Conservation (phyloP, 1,140 invertebrate species). For the Batillaria attramentaria region DNA sequence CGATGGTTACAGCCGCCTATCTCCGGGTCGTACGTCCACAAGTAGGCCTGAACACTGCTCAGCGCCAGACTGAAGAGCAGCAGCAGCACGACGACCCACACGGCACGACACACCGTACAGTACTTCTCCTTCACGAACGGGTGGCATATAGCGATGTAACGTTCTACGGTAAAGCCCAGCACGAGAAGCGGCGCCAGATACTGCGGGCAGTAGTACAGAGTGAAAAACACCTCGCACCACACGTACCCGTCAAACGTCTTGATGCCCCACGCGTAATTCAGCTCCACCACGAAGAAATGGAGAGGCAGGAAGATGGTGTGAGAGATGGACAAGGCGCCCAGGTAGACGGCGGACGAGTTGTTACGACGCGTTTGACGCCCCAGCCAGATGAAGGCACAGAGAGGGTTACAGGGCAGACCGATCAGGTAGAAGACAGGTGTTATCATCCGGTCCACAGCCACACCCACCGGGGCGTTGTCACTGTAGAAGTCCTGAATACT, state of each 20-base stretch:
- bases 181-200: constrained; percentile 69
- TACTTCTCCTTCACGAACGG: constrained; percentile 85
- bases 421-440: constrained; percentile 63
- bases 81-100: constrained; percentile 74
- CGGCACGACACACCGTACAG: constrained; percentile 85
- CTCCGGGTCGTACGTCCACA: constrained; percentile 59
- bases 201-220: constrained; percentile 64
- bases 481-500: constrained; percentile 22
- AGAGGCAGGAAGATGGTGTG: constrained; percentile 62
- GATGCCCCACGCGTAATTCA: constrained; percentile 61
- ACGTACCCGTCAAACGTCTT: constrained; percentile 56
- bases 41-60: constrained; percentile 65
- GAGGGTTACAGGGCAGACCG: constrained; percentile 63
- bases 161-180: constrained; percentile 90
- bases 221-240: constrained; percentile 63
- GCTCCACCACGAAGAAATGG: constrained; percentile 64
- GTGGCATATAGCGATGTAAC: constrained; percentile 96
- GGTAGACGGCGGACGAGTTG: constrained; percentile 67
- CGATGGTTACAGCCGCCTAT: constrained; percentile 54
- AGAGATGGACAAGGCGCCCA: constrained; percentile 62
- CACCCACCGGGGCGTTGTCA: constrained; percentile 41
- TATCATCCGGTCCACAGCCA: constrained; percentile 51
- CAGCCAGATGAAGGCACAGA: constrained; percentile 65
- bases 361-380: constrained; percentile 54
- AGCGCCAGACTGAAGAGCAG: constrained; percentile 50